These are phyloP conservation scores for Ennomos fuscantarius DNA, from an alignment of 2,888 invertebrate genomes.

Conservation along the genomic window DNA sequence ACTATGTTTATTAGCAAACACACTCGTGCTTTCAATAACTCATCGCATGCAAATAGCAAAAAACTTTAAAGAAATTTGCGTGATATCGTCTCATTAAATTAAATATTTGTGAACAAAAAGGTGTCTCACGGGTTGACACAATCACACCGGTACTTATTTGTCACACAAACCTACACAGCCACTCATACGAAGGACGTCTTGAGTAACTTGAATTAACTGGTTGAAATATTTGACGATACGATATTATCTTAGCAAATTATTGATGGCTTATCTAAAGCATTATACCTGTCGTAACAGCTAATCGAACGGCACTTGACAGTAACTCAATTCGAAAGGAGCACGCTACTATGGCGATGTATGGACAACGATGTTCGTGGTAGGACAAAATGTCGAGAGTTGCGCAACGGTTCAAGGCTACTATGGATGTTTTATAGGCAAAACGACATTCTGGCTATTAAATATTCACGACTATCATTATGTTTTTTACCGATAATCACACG, in stretches of 20 bases:
- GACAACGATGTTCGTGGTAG: constrained; percentile 53
- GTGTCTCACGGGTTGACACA: constrained; percentile 35
- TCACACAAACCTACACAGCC: constrained; percentile 15
- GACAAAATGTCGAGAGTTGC: constrained; percentile 65
- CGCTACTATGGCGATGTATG: constrained; percentile 33
- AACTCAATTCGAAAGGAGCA: constrained; percentile 56
- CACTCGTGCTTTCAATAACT: constrained; percentile 10
- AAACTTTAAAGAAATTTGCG: constrained; percentile 12
- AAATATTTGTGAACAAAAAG: constrained; percentile 35
- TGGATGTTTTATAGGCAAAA: constrained; percentile 39
- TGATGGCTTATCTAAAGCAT: constrained; percentile 45
- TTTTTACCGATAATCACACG: constrained; percentile 38
- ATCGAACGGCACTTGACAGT: constrained; percentile 44
- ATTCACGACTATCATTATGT: constrained; percentile 52
- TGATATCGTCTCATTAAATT: constrained; percentile 28
- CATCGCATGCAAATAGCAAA: constrained; percentile 22
- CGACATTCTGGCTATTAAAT: constrained; percentile 54
- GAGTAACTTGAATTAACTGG: constrained; percentile 38
- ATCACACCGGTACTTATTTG: constrained; percentile 14
- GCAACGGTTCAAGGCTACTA: constrained; percentile 77
- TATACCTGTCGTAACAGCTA: constrained; percentile 44
- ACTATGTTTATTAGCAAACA: constrained; percentile 15
- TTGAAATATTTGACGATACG: constrained; percentile 42
- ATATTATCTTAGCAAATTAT: constrained; percentile 46
- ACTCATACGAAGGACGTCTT: constrained; percentile 35